Evolutionary conservation across 2,797 vertebrate genomes (phyloP).

Genomic region (Morus bassanus): DNA sequence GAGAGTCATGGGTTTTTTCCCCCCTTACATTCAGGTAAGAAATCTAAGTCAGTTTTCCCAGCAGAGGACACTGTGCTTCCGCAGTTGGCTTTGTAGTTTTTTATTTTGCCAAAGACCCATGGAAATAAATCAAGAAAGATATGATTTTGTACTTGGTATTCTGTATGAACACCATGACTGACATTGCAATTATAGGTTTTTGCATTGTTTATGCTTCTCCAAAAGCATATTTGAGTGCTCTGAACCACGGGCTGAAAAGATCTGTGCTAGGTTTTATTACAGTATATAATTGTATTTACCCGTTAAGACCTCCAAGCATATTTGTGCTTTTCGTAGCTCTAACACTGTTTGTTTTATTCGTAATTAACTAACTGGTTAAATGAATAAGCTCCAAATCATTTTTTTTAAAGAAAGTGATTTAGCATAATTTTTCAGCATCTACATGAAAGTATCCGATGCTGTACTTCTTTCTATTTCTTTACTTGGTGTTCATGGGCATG

Average conservation of each 20-base stretch:
- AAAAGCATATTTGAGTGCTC: conserved; percentile 65
- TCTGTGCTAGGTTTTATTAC: conserved; percentile 61
- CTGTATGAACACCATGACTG: conserved; percentile 73
- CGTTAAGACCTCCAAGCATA: conserved; percentile 26
- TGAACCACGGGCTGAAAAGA: conserved; percentile 56
- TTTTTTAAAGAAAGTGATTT: conserved; percentile 34
- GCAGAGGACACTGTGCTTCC: conserved; percentile 74
- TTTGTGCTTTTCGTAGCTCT: conserved; percentile 30
- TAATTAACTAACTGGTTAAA: conserved; percentile 72
- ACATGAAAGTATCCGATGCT: not conserved
- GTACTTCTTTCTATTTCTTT: not conserved
- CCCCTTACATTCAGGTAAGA: not conserved
- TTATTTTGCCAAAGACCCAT: not conserved
- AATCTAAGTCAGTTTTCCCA: not conserved
- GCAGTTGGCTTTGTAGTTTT: not conserved
- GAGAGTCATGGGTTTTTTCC: not conserved
- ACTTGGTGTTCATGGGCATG: not conserved
- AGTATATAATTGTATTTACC: conserved; percentile 66
- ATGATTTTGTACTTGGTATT: conserved; percentile 73
- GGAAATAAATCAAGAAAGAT: conserved; percentile 58
- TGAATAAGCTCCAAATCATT: conserved; percentile 18
- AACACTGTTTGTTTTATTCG: conserved; percentile 33
- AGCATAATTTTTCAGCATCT: not conserved
- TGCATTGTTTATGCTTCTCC: conserved; percentile 77
- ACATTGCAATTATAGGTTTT: conserved; percentile 80